Evolutionary conservation across 2,113 vertebrate species (phyloP), one percentile per base, ranked within the genome.

Genomic region (Dendropsophus ebraccatus): DNA sequence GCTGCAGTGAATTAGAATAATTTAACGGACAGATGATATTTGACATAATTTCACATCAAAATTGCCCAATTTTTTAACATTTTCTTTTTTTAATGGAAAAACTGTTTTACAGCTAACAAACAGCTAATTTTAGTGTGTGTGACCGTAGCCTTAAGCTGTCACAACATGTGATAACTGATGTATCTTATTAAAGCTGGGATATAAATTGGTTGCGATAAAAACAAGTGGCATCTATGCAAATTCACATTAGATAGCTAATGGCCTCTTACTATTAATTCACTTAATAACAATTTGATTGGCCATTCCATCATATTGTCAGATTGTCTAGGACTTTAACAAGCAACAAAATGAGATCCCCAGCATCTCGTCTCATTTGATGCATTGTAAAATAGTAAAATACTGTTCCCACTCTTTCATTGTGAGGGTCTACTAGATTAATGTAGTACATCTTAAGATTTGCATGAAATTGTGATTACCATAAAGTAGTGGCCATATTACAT

Each of bases 231-330:
- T 30, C 76, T 56, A 45, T 45, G 8, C 13, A 47, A 73, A 23
- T 35, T 58, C 4, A 37, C 30, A 83, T 28, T 83, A 73, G 45
- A 83, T 12, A 73, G 70, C 52, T 83, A 83, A 72, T 73, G 50
- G 16, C 8, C 14, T 83, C 23, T 35, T 58, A 74, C 35, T 56
- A 83, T 83, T 73, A 58, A 74, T 73, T 83, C 56, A 56, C 9
- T 72, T 74, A 45, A 58, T 83, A 74, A 83, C 52, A 58, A 19
- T 74, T 73, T 73, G 49, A 73, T 83, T 83, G 70, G n/a, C 52
- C 35, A 74, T 45, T 83, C 73, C 69, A 83, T 83, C 69, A 83
- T 83, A 21, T 50, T 83, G 82, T 60, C 82, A 83, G n/a, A 30
- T 32, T 60, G 52, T 74, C 32, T 16, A 54, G 47, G 16, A 2